Evolutionary conservation across 2,113 vertebrate genomes (phyloP), one percentile per base, ranked within the genome.

Genomic region (Leucosticte australis): DNA sequence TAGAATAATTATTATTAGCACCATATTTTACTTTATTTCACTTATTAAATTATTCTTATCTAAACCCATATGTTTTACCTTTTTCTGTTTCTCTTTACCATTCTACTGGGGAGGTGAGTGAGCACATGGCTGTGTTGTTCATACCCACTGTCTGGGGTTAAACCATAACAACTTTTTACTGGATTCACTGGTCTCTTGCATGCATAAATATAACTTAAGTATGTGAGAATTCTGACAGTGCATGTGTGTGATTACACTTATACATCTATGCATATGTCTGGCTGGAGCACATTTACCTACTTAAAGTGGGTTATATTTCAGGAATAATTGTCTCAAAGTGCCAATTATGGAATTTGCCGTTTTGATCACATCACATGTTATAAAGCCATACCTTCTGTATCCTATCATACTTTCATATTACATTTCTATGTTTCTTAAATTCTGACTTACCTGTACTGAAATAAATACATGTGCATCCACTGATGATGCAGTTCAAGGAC

Each of bases 31-130:
- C 6, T 56, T 27, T 50, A 42, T 42, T 65, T 57, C 26, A 65
- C 1, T 44, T 50, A 44, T 23, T 65, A 73, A 44, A 20, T 37
- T 50, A 2, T 31, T 44, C 26, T 71, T 47, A 22, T 41, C 31
- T 19, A 50, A 65, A 52, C 7, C 13, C 10, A 22, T 28, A 15
- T 6, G 6, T 33, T 33, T 74, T 67, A 33, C 22, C 12, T 44
- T 28, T 64, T 57, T 44, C 37, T 59, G 15, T 59, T 81, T 81
- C 5, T 12, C 27, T 73, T 81, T 57, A 27, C 8, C 18, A 11
- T 33, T n/a, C 8, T 37, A 1, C 23, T 17, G 20, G 16, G 13
- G 5, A 81, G 27, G 30, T 0, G 0, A 49, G 18, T 28, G 52
- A 74, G 20, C 15, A 46, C 5, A 0, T 28, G 27, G 6, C 10